Evolutionary conservation across 2,888 invertebrate genomes (phyloP), one percentile per base, ranked within the genome.

Genomic region (Temnothorax ravouxi): DNA sequence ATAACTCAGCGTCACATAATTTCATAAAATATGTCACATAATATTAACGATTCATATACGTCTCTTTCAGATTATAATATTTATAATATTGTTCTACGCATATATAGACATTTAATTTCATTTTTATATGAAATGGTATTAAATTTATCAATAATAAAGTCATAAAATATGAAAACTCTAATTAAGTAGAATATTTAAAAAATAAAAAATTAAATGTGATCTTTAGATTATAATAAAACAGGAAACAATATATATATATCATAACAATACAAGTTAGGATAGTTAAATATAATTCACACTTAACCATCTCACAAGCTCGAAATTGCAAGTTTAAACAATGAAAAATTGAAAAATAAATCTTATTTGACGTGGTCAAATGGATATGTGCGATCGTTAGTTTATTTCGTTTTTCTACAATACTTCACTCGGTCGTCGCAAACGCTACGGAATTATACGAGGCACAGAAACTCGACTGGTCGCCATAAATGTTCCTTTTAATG

Each of bases 401-500:
- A 47, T 56, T 72, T 74, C 15, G 9, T 67, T 77, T 25, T 76
- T 67, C 13, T 25, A n/a, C 64, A 72, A 21, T 59, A 74, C 41
- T 81, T 66, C 6, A 34, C 21, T 41, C 54, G 72, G 66, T 29
- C 34, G 56, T 74, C 44, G 61, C 52, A 61, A 59, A n/a, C 54
- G 61, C 38, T 52, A 44, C n/a, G 62, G 75, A 80, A 54, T 44
- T 88, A 72, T 83, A 74, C 59, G 8, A 47, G 52, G 52, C 61
- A 64, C 52, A 83, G 62, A 62, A 15, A 29, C n/a, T 29, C 50
- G 50, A 8, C 38, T 34, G 54, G 44, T 56, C 44, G 69, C 80
- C 84, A 69, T 89, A 89, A 89, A 89, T 71, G 82, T 52, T 34
- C 52, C 59, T 71, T 74, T 84, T 88, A 89, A 79, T 69, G 34